Base-by-base conservation (phyloP, 1,140 invertebrate species). In the Thaumatotibia leucotreta region DNA sequence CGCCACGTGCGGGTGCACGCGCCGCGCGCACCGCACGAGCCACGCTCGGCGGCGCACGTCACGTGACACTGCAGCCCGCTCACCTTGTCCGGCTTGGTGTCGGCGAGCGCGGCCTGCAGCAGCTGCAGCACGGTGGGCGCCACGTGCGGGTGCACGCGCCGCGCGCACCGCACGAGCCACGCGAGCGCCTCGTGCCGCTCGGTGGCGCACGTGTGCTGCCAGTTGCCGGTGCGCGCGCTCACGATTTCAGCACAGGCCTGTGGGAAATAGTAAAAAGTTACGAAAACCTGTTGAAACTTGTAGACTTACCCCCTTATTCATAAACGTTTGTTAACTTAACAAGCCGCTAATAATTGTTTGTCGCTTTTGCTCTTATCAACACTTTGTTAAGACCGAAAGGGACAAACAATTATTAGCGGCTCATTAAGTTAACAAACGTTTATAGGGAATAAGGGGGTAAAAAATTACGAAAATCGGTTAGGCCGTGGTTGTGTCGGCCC, bases 71-170 rank as follows among this genome's bases (percentile, higher is more conserved):
- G 61, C n/a, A 49, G 61, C 9, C 3, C 20, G 2, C 22, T 74
- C 33, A 49, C 74, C 61, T 61, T 70, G 49, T 23, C 76, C 64
- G 58, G 63, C 65, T 35, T 61, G 75, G 33, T 65, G 72, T 27
- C 50, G 79, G 84, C 64, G 93, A 92, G 93, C 2, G 97, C 97
- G 74, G 94, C 95, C 79, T 98, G 97, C 5, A 99, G 88, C 14
- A 99, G 92, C 84, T 98, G 97, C 22, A 99, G 92, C 54, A 98
- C 95, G 6, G 97, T 97, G 35, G 97, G 95, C 66, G 97, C 97
- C 3, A 99, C 97, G 49, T 98, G 97, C 92, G 99, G 98, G 84
- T 99, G 97, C 27, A 99, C 90, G 27, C 96, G 91, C 70, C 96
- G 96, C 75, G 96, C 96, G 45, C 96, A 94, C 74, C 94, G 92